Conservation (phyloP, 2,888 invertebrate genomes). For the Therioaphis trifolii region DNA sequence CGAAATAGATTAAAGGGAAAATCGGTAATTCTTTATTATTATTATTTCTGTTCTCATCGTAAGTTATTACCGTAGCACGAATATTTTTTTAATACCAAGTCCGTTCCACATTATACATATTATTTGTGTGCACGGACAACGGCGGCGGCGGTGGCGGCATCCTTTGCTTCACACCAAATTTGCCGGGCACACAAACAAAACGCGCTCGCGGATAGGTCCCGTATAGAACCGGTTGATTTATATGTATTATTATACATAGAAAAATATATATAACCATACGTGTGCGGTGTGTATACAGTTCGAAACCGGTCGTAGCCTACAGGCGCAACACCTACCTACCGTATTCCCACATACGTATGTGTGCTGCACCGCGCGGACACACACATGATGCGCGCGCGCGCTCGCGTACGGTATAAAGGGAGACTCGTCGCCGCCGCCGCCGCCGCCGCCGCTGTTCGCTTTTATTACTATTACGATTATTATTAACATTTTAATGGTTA, state of each 20-base stretch:
- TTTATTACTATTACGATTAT: conserved; percentile 50
- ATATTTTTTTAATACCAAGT: conserved; percentile 39
- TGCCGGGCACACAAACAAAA: conserved; percentile 60
- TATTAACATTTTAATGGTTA: conserved; percentile 59
- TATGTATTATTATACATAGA: conserved; percentile 29
- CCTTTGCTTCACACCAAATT: conserved; percentile 64
- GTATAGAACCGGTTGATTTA: conserved; percentile 59
- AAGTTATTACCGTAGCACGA: conserved; percentile 54
- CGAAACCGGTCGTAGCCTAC: conserved; percentile 56
- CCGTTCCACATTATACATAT: conserved; percentile 57
- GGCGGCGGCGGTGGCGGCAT: conserved; percentile 62
- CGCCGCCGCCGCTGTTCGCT: conserved; percentile 32
- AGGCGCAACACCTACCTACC: conserved; percentile 61
- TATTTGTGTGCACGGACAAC: background rate
- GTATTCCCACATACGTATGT: conserved; percentile 53
- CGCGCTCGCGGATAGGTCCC: conserved; percentile 58
- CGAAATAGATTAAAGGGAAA: conserved; percentile 55
- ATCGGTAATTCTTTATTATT: conserved; percentile 56
- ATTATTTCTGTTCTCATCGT: conserved; percentile 43
- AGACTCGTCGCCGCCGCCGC: no score
- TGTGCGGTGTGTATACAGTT: background rate
- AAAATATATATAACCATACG: background rate
- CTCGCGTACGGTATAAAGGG: background rate
- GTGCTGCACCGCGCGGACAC: background rate
- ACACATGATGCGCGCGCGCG: background rate